Percentiles rank a stretch among this genome's conserved stretches.
Conservation (phyloP, 2,797 vertebrate genomes). For the Champsocephalus gunnari region DNA sequence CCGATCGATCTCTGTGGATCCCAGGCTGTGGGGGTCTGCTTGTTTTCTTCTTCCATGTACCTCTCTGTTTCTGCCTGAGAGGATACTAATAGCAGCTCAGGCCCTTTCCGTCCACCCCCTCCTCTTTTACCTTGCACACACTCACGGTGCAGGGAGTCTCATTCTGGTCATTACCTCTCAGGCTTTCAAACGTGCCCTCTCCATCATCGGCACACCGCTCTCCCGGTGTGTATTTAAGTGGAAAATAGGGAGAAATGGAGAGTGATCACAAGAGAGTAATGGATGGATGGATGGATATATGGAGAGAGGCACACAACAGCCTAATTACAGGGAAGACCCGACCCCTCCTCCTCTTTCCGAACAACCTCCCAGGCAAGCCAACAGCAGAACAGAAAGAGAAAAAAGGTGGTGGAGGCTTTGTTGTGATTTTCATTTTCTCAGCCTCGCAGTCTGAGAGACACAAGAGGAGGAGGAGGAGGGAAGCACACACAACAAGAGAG, state of each 20-base stretch:
- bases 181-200: slow-evolving; percentile 52
- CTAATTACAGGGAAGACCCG: slow-evolving; percentile 70
- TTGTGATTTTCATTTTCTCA: slow-evolving; percentile 70
- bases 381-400: slow-evolving; percentile 32
- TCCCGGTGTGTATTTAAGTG: slow-evolving; percentile 39
- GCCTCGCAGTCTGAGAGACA: slow-evolving; percentile 59
- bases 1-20: slow-evolving; percentile 79
- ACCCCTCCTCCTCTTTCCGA: slow-evolving; percentile 22
- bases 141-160: slow-evolving; percentile 47
- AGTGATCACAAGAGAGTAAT: slow-evolving; percentile 36
- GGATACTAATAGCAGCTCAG: slow-evolving; percentile 68
- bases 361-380: slow-evolving; percentile 49
- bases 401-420: slow-evolving; percentile 56
- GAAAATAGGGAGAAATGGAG: slow-evolving; percentile 36
- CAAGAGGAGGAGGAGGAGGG: slow-evolving; percentile 29
- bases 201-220: slow-evolving; percentile 48
- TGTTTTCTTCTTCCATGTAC: slow-evolving; percentile 49
- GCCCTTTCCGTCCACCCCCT: slow-evolving; percentile 33
- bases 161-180: slow-evolving; percentile 68
- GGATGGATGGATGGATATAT: slow-evolving; percentile 39
- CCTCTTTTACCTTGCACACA: slow-evolving; percentile 40
- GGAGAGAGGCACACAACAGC: slow-evolving; percentile 43
- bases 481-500: slow-evolving; percentile 38
- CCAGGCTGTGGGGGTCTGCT: slow-evolving; percentile 73
- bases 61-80: slow-evolving; percentile 62